Evolutionary conservation across 2,113 vertebrate genomes (phyloP).

Genomic region (Prinia subflava): DNA sequence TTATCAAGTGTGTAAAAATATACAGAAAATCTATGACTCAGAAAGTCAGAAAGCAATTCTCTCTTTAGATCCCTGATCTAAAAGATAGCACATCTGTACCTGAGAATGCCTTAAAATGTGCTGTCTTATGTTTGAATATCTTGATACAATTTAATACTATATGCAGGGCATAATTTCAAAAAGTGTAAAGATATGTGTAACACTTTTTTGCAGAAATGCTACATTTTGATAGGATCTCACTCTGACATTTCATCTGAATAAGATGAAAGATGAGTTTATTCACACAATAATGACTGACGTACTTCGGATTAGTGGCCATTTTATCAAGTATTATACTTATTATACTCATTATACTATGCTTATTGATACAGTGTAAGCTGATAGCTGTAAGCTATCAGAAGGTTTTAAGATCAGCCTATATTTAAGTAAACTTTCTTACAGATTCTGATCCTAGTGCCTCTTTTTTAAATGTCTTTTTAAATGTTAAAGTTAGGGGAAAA

Average conservation of each 20-base stretch:
- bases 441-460: not conserved
- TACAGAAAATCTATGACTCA: not conserved
- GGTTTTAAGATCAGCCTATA: not conserved
- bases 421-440: not conserved
- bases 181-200: not conserved
- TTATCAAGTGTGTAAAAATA: not conserved
- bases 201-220: not conserved
- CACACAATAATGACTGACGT: not conserved
- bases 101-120: not conserved
- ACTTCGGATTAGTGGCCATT: not conserved
- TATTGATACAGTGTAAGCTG: not conserved
- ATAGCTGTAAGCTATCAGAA: not conserved
- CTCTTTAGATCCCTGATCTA: not conserved
- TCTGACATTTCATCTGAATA: not conserved
- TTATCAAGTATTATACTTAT: not conserved
- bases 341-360: not conserved
- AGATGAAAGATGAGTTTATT: not conserved
- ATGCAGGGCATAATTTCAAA: not conserved
- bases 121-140: not conserved
- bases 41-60: not conserved
- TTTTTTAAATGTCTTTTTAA: not conserved
- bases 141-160: not conserved
- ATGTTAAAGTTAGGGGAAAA: not conserved
- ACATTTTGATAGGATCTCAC: not conserved
- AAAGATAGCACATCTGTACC: not conserved